Evolutionary conservation across 2,113 vertebrate genomes (phyloP), one percentile per base, ranked within the genome.

Genomic region (Oreochromis spilurus): DNA sequence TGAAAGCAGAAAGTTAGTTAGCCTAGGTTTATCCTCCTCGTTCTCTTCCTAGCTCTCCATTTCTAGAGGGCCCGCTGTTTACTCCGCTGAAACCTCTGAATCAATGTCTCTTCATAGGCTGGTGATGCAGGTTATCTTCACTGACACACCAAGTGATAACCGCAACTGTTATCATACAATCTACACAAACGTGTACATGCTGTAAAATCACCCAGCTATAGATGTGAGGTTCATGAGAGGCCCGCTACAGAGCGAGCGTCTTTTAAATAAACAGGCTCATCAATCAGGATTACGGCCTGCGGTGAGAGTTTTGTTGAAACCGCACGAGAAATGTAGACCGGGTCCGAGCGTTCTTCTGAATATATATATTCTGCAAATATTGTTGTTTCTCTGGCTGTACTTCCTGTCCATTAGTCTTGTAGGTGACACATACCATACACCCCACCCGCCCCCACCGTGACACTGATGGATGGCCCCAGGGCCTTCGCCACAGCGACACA

Each of bases 341-440:
- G 60, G 83, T 85, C 87, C 79, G 29, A 90, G 92, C 53, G 34
- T 90, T 93, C 90, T 93, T 95, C 94, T 94, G 88, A 95, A 96
- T 93, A 92, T 95, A 95, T 94, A 95, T 94, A 94, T 96, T 96
- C 94, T 90, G 86, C 92, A 96, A 96, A 97, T 96, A 96, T 96
- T 97, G 96, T 96, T 96, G 94, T 97, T 97, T 94, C 96, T 97
- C 93, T 17, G 92, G 93, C 93, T 95, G 94, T 96, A 96, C 94
- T 96, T 97, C 96, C 96, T 97, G 96, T 95, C 95, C 96, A 96
- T 97, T 97, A 96, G 95, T 97, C 96, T 96, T 96, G 87, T 89
- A 91, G 89, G 94, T 95, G 96, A 96, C 95, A 95, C 95, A 95
- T 95, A 94, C 92, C 93, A 93, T 85, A 92, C 82, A 90, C 88